Evolutionary conservation across 2,113 vertebrate genomes (phyloP).

Genomic region (Epinephelus moara): DNA sequence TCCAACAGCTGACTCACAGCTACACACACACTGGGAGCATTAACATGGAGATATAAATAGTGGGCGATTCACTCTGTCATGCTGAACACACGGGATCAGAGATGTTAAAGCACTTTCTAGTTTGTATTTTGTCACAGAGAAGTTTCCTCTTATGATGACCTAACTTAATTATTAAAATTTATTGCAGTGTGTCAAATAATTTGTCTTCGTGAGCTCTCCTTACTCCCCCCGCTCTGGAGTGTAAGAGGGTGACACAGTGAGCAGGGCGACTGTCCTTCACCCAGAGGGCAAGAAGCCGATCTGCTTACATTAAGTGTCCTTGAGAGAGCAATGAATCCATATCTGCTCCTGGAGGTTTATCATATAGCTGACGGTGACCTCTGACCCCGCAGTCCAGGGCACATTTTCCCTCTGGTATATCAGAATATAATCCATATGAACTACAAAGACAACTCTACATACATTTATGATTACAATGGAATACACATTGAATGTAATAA

Average conservation of each 20-base stretch:
- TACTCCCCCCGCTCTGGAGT: not conserved
- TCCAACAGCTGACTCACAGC: constrained; percentile 51
- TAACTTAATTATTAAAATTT: constrained; percentile 1
- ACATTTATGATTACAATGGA: not conserved
- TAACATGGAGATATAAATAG: constrained; percentile 47
- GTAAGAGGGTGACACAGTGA: not conserved
- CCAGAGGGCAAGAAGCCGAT: not conserved
- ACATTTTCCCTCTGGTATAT: not conserved
- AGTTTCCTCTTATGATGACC: not conserved
- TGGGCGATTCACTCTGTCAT: constrained; percentile 2
- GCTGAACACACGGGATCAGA: constrained; percentile 17
- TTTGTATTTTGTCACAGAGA: constrained; percentile 8
- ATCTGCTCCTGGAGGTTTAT: constrained; percentile 5
- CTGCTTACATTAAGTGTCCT: constrained; percentile 9
- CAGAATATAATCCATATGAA: not conserved
- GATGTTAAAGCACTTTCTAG: constrained; percentile 18
- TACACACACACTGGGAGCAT: constrained; percentile 27
- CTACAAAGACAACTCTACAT: not conserved
- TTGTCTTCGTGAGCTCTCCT: not conserved
- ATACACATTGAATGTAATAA: not conserved
- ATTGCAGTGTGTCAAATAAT: not conserved
- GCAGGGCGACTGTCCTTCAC: constrained; percentile 20
- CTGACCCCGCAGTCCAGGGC: not conserved
- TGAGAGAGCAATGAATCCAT: constrained; percentile 22
- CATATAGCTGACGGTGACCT: not conserved